These are phyloP conservation scores for Heterotis niloticus DNA, from an alignment of 2,113 vertebrate genomes.

Conservation along the genomic window DNA sequence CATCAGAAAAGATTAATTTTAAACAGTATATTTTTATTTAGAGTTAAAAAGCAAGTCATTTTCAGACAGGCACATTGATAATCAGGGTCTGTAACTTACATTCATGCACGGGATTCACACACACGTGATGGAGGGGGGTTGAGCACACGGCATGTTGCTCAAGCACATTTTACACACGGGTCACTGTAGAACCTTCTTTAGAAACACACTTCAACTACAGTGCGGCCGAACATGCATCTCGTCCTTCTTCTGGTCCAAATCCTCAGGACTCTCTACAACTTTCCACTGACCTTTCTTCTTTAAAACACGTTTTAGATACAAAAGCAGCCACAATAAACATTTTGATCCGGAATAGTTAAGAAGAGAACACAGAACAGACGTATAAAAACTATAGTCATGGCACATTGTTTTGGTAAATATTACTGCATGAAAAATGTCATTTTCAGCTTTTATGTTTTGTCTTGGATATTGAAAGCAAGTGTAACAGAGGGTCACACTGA, in stretches of 20 bases:
- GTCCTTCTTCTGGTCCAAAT: background rate
- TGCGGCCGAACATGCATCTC: background rate
- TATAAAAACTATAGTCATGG: background rate
- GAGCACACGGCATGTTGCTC: slow-evolving; percentile 30
- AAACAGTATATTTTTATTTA: slow-evolving; percentile 38
- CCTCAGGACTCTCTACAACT: slow-evolving; percentile 25
- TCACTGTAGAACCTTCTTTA: background rate
- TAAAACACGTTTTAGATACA: slow-evolving; percentile 24
- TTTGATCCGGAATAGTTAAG: background rate
- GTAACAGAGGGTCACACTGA: background rate
- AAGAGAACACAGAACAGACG: background rate
- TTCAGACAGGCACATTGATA: slow-evolving; percentile 47
- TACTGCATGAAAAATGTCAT: background rate
- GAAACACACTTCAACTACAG: slow-evolving; percentile 30
- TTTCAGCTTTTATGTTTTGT: background rate
- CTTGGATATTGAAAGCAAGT: slow-evolving; percentile 25
- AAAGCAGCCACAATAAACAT: slow-evolving; percentile 8
- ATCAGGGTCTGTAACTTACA: slow-evolving; percentile 50
- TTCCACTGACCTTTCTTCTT: background rate
- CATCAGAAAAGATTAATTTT: background rate
- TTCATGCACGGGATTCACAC: slow-evolving; percentile 55
- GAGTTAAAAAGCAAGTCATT: slow-evolving; percentile 57
- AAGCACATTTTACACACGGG: slow-evolving; percentile 9
- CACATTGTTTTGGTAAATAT: slow-evolving; percentile 36
- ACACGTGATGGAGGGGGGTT: slow-evolving; percentile 5